These are phyloP conservation scores for Nemotelus pantherinus DNA, from an alignment of 2,888 invertebrate species.

Conservation along the genomic window DNA sequence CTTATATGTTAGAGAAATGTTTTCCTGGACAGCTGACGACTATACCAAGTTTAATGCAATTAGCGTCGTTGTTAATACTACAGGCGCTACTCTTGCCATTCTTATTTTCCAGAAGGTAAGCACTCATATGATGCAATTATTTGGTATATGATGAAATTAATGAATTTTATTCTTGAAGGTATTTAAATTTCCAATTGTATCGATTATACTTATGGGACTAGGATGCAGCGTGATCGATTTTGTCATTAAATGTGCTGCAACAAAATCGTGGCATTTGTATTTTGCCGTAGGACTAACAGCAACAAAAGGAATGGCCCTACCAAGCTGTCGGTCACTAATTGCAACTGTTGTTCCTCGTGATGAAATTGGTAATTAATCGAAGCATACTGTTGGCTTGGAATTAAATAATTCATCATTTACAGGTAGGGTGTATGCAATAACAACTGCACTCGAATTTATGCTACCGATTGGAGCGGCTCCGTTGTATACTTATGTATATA, in stretches of 20 bases:
- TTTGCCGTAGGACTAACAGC: conserved; percentile 15
- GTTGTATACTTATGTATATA: conserved; percentile 74
- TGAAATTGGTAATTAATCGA: background rate
- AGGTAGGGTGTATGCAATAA: conserved; percentile 76
- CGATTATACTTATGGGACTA: conserved; percentile 45
- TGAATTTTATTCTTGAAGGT: background rate
- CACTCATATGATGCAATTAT: conserved; percentile 58
- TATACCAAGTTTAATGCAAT: conserved; percentile 64
- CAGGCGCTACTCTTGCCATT: conserved; percentile 71
- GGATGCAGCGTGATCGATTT: conserved; percentile 40
- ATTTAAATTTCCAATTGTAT: conserved; percentile 4
- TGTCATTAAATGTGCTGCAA: conserved; percentile 45
- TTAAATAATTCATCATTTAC: background rate
- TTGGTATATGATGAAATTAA: background rate
- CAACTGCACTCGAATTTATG: conserved; percentile 73
- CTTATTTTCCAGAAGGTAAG: conserved; percentile 67
- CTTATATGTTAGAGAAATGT: conserved; percentile 61
- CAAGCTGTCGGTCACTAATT: conserved; percentile 31
- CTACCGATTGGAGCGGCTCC: conserved; percentile 72
- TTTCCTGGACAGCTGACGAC: conserved; percentile 62
- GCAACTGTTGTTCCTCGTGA: background rate
- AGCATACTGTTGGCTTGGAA: too few relatives aligned
- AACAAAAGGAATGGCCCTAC: conserved; percentile 25
- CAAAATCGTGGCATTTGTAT: conserved; percentile 54
- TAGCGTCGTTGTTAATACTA: conserved; percentile 67